Conservation (phyloP, 2,797 vertebrate species). For the Myotis myotis region DNA sequence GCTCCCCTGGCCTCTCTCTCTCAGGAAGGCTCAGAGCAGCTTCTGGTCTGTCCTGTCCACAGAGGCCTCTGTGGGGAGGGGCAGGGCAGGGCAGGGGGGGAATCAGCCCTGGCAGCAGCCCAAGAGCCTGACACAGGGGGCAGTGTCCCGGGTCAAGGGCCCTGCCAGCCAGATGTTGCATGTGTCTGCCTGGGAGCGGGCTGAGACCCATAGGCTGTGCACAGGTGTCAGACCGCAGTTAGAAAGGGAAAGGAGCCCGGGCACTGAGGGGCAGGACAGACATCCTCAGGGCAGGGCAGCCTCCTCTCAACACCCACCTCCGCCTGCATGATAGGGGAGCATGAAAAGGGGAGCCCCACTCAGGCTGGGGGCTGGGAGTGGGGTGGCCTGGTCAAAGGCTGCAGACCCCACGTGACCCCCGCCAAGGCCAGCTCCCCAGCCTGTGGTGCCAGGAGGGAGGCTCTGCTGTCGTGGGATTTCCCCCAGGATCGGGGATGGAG, state of each 20-base stretch:
- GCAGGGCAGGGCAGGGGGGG: neutral
- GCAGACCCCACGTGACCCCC: neutral
- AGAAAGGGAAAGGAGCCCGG: no score
- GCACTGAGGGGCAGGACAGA: neutral
- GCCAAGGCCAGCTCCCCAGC: neutral
- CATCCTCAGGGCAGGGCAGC: neutral
- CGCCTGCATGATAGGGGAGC: neutral
- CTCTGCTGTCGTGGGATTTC: neutral
- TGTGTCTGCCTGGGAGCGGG: accelerated
- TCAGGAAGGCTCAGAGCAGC: neutral
- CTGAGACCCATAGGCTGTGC: neutral
- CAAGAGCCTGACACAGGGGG: neutral
- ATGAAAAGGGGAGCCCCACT: neutral
- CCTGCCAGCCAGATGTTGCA: neutral
- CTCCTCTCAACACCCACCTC: neutral
- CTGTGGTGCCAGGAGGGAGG: neutral
- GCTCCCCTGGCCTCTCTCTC: neutral
- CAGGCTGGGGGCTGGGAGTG: no score
- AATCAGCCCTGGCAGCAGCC: neutral
- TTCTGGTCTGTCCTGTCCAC: neutral
- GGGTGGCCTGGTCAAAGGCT: accelerated
- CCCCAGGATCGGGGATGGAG: neutral
- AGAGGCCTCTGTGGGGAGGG: neutral
- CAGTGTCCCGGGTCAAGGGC: neutral
- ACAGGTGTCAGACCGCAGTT: accelerated